Conservation (phyloP, 1,140 invertebrate genomes). For the Drosophila pectinifera region DNA sequence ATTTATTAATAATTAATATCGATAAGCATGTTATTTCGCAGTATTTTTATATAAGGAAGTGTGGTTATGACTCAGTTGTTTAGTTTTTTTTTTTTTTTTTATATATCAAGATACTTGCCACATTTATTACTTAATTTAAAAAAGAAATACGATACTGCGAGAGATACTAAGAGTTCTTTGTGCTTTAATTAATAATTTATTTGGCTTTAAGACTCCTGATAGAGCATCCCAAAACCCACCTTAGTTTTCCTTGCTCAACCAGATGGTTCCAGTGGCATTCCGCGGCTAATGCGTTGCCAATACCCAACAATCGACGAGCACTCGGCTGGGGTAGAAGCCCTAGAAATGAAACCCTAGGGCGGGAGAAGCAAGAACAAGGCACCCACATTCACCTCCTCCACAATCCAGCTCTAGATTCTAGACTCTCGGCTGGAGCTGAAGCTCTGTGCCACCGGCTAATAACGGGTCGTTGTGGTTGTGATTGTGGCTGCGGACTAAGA, state of each 20-base stretch:
- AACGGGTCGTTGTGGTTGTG: constrained; percentile 73
- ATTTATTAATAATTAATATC: too few species aligned
- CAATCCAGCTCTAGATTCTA: constrained; percentile 35
- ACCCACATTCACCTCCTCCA: constrained; percentile 48
- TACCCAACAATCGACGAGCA: constrained; percentile 26
- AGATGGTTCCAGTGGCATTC: constrained; percentile 44
- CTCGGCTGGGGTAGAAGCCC: constrained; percentile 46
- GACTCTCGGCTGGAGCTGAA: constrained; percentile 15
- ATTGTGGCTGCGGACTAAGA: constrained; percentile 48
- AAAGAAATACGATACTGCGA: too few species aligned
- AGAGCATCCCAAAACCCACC: not conserved
- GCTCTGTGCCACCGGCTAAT: constrained; percentile 45
- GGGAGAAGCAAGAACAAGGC: constrained; percentile 67
- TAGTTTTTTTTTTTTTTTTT: too few species aligned
- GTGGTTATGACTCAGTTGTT: not conserved
- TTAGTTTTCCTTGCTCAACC: not conserved
- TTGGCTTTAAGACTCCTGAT: not conserved
- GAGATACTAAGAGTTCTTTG: not conserved
- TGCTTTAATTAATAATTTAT: too few species aligned
- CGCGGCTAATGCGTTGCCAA: constrained; percentile 72
- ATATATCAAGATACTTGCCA: too few species aligned
- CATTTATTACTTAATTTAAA: too few species aligned
- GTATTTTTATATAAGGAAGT: not conserved
- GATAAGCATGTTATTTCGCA: too few species aligned
- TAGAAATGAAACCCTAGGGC: constrained; percentile 36